Evolutionary conservation across 35 echinoderm and acorn worm species (phyloP).

Genomic region (Ophioderma brevispina): DNA sequence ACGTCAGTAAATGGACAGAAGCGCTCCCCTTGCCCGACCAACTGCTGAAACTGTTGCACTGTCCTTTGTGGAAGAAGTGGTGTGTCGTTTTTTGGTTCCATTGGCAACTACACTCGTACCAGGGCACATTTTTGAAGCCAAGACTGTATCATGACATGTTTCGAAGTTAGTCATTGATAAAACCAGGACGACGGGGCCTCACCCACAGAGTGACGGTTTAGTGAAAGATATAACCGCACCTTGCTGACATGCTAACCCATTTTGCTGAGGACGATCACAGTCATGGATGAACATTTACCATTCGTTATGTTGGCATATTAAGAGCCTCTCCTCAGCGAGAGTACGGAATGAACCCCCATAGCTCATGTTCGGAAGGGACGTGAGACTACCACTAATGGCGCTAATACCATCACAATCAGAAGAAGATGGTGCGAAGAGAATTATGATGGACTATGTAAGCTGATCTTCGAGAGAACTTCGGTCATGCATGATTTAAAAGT

Average conservation of each 20-base stretch:
- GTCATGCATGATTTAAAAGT: background rate
- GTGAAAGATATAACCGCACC: conserved; percentile 48
- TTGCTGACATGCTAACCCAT: conserved; percentile 27
- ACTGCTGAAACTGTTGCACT: conserved; percentile 60
- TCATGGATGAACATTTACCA: conserved; percentile 52
- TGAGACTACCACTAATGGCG: conserved; percentile 37
- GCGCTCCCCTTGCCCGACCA: conserved; percentile 60
- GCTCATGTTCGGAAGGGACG: conserved; percentile 64
- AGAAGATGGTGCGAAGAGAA: background rate
- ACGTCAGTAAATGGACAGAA: conserved; percentile 56
- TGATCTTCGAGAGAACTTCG: background rate
- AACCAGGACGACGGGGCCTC: conserved; percentile 21
- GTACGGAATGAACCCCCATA: conserved; percentile 47
- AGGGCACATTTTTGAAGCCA: conserved; percentile 65
- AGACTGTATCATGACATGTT: conserved; percentile 44
- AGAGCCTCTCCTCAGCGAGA: conserved; percentile 20
- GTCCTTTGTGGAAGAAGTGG: conserved; percentile 50
- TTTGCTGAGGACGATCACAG: conserved; percentile 25
- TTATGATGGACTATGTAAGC: background rate
- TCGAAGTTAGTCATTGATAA: conserved; percentile 21
- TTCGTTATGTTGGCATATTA: conserved; percentile 26
- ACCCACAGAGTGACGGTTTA: conserved; percentile 45
- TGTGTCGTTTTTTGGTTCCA: conserved; percentile 53
- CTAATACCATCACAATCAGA: background rate
- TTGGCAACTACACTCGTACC: conserved; percentile 58